A percentile compares a stretch with the other conserved stretches of the same genome.
Evolutionary conservation across 2,888 invertebrate genomes (phyloP).

Genomic region (Odontothrips loti): DNA sequence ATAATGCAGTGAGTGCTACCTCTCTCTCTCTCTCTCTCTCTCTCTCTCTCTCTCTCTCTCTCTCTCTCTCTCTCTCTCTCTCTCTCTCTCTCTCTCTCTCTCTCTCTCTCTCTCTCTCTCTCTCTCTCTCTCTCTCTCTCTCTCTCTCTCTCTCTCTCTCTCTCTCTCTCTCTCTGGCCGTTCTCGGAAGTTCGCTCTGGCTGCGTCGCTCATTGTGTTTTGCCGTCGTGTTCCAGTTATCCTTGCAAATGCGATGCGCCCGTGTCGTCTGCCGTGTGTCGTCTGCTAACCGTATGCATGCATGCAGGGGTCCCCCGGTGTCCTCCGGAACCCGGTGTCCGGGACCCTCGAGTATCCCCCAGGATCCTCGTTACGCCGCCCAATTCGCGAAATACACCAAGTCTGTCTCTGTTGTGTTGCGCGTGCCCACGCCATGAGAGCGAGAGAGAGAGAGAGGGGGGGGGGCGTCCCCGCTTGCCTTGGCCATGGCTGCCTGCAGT

Average conservation of each 20-base stretch:
- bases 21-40: no score
- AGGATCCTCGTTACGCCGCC: no score
- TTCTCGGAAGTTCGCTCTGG: neutral
- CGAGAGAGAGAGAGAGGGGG: neutral
- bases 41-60: neutral
- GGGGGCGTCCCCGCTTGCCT: no score
- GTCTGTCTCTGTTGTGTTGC: neutral
- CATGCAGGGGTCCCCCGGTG: no score
- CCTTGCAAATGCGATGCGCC: neutral
- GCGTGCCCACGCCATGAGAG: neutral
- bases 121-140: neutral
- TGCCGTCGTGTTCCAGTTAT: constrained; percentile 5
- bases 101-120: no score
- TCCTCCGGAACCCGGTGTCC: no score
- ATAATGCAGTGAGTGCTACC: no score
- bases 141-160: neutral
- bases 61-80: neutral
- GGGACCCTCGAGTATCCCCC: no score
- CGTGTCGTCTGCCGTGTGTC: neutral
- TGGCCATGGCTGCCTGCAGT: no score
- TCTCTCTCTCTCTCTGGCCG: neutral
- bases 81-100: neutral
- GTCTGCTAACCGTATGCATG: neutral
- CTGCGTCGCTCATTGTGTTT: neutral
- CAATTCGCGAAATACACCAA: no score